Evolutionary conservation across 2,797 vertebrate genomes (phyloP), one percentile per base, ranked within the genome.

Genomic region (Manis javanica): DNA sequence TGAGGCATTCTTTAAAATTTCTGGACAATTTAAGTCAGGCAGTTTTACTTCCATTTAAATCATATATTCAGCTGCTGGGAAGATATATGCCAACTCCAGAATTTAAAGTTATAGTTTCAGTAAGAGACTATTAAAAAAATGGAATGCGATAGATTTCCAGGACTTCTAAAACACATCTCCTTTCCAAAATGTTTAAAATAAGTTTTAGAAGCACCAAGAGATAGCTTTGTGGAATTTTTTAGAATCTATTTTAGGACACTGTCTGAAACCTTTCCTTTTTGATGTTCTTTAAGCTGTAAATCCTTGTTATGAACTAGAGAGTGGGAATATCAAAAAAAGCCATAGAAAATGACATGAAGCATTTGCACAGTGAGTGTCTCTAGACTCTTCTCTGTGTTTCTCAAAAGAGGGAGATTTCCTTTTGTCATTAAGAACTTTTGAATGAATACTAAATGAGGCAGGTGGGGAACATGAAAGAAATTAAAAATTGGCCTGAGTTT

Each of bases 251-350:
- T 97, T 92, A 94, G 89, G 68, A 77, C 34, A 84, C 87, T 96
- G 89, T 96, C 89, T 97, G 92, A 97, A 96, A 96, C 34, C 90
- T 96, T 95, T 94, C 71, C 79, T 89, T 95, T 96, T 87, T 97
- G 74, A 92, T 79, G 46, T 88, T 92, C 61, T 96, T 87, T 96
- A 96, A 94, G 79, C 95, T 97, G 51, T 94, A 96, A 96, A 93
- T 88, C 75, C 81, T 96, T 95, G 78, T 90, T 89, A 96, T 75
- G 74, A 97, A 95, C 71, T 83, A 93, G 69, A 69, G 85, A 96
- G 75, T 79, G 95, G 83, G 53, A 51, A 81, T 51, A 93, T 97
- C 37, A 93, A 94, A 95, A 96, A 90, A 72, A 7, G 26, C 42
- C 77, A 85, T 51, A 77, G 64, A 46, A 77, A 64, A 92, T 83